Percentiles rank a stretch among this genome's conserved stretches.
phyloP scores from a whole-genome alignment of 2,113 vertebrate genomes.

The Silurus asotus region DNA sequence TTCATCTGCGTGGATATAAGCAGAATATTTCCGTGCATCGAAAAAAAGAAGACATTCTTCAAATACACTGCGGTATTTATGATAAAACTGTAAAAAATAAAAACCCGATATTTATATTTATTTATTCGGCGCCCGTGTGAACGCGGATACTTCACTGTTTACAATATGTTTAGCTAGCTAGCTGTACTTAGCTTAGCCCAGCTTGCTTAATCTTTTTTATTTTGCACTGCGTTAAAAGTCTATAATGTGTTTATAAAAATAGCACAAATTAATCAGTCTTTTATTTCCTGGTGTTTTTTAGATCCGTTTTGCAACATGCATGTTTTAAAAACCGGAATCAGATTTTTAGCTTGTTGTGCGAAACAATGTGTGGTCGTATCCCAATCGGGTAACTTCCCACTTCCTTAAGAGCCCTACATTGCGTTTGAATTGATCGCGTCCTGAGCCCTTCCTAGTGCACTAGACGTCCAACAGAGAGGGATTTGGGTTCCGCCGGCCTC shows the following conservation, averaged over 20 bases:
- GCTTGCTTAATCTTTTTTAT: neutral
- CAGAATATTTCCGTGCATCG: neutral
- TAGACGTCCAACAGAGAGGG: neutral
- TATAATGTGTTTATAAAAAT: neutral
- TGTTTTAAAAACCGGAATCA: neutral
- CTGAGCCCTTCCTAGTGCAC: neutral
- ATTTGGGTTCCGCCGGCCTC: neutral
- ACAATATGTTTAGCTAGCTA: neutral
- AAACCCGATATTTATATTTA: too few species aligned
- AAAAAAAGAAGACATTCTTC: neutral
- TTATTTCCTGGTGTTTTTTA: neutral
- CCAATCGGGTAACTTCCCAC: neutral
- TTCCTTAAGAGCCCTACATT: neutral
- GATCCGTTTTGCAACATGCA: neutral
- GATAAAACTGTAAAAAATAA: too few species aligned
- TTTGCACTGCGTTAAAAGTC: too few species aligned
- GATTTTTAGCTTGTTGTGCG: neutral
- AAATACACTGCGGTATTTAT: conserved; percentile 20
- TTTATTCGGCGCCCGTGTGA: neutral
- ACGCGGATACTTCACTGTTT: neutral
- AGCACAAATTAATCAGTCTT: neutral
- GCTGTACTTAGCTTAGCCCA: neutral
- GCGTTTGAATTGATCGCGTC: too few species aligned
- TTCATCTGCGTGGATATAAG: neutral
- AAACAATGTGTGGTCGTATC: neutral